phyloP scores from a whole-genome alignment of 2,797 vertebrate species.

The Enteromius afrohamiltoni region DNA sequence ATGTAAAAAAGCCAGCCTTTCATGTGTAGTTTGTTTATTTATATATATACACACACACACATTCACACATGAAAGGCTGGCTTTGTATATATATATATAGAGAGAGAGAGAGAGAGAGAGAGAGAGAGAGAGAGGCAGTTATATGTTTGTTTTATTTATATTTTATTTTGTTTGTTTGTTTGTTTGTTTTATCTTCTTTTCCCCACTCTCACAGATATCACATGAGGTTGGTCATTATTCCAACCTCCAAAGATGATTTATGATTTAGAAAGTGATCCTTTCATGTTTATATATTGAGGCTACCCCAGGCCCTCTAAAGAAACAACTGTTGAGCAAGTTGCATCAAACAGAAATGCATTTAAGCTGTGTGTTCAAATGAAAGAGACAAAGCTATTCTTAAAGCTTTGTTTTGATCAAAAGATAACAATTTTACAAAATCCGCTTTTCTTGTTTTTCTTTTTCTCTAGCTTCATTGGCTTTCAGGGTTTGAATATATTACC shows the following conservation, averaged over 20 bases:
- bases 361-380: constrained; percentile 36
- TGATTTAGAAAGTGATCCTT: constrained; percentile 29
- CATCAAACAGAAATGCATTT: constrained; percentile 41
- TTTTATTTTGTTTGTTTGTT: not conserved
- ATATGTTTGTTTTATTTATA: no score
- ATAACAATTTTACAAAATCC: constrained; percentile 9
- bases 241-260: constrained; percentile 16
- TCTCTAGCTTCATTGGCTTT: not conserved
- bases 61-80: no score
- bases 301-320: constrained; percentile 12
- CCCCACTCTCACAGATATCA: not conserved
- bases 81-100: no score
- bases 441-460: constrained; percentile 17
- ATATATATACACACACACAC: no score
- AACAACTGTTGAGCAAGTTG: constrained; percentile 27
- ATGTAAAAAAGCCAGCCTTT: constrained; percentile 22
- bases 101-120: no score
- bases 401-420: constrained; percentile 21
- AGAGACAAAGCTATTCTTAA: constrained; percentile 21
- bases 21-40: not conserved
- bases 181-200: not conserved
- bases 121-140: no score
- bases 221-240: constrained; percentile 21
- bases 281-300: constrained; percentile 39
- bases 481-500: constrained; percentile 5